A percentile compares a stretch with the other conserved stretches of the same genome.
phyloP scores from a whole-genome alignment of 2,888 invertebrate species.

The Anoplius nigerrimus region DNA sequence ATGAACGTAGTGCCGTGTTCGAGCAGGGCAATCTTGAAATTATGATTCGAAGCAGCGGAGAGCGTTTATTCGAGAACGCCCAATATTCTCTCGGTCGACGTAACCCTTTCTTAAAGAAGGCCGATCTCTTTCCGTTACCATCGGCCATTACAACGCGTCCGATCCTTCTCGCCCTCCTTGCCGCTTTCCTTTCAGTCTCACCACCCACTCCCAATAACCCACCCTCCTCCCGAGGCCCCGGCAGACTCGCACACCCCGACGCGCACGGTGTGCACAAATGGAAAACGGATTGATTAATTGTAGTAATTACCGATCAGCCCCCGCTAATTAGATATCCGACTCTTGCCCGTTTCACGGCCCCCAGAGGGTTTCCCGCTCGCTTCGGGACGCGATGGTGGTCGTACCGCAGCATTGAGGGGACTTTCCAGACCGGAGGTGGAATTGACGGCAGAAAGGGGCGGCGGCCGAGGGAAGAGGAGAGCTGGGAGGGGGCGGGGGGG shows the following conservation, averaged over 20 bases:
- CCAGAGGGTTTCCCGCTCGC: constrained; percentile 65
- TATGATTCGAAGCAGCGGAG: constrained; percentile 38
- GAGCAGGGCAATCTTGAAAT: constrained; percentile 49
- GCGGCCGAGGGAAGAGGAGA: constrained; percentile 10
- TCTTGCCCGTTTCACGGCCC: constrained; percentile 64
- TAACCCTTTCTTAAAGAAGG: constrained; percentile 5
- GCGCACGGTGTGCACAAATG: constrained; percentile 71
- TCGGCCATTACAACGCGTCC: constrained; percentile 38
- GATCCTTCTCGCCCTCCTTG: constrained; percentile 44
- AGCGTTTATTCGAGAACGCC: constrained; percentile 44
- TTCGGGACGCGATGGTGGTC: constrained; percentile 54
- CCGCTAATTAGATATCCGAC: constrained; percentile 75
- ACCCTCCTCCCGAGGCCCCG: constrained; percentile 23
- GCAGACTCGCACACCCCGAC: constrained; percentile 36
- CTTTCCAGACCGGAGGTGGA: constrained; percentile 39
- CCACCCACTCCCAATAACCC: constrained; percentile 11
- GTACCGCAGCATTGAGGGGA: constrained; percentile 44
- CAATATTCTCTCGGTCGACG: constrained; percentile 38
- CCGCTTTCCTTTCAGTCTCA: neutral
- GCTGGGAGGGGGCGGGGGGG: constrained; percentile 52
- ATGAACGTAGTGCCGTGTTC: constrained; percentile 8
- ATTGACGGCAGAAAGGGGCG: constrained; percentile 31
- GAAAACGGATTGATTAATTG: constrained; percentile 78
- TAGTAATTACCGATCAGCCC: constrained; percentile 78
- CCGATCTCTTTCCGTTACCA: neutral